Percentiles rank a stretch among this genome's conserved stretches.
Evolutionary conservation across 1,140 invertebrate species (phyloP).

Genomic region (Aradophagus sp.): DNA sequence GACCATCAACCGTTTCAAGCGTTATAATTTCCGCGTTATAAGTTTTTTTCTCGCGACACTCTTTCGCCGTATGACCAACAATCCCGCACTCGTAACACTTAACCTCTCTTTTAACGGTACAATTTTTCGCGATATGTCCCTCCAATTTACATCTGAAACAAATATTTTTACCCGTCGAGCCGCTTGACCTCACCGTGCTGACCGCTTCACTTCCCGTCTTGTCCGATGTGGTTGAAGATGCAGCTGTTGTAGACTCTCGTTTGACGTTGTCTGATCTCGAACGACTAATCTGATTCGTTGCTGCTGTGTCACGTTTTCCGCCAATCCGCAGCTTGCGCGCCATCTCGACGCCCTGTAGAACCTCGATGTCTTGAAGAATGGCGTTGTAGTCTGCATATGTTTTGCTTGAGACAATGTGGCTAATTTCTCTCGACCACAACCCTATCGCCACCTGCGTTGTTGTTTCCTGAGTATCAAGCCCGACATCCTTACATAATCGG

Average conservation of each 20-base stretch:
- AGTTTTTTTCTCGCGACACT: slow-evolving; percentile 8
- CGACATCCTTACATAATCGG: slow-evolving; percentile 12
- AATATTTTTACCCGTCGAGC: not conserved
- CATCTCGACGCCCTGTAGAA: slow-evolving; percentile 1
- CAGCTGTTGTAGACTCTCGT: not conserved
- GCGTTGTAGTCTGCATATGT: slow-evolving; percentile 6
- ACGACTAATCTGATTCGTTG: too few species aligned
- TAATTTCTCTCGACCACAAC: slow-evolving; percentile 22
- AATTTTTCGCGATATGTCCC: slow-evolving; percentile 26
- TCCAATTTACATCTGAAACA: slow-evolving; percentile 34
- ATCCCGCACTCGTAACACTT: slow-evolving; percentile 40
- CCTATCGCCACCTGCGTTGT: slow-evolving; percentile 19
- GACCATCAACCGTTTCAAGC: too few species aligned
- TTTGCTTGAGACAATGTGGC: slow-evolving; percentile 3
- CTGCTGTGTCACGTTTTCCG: too few species aligned
- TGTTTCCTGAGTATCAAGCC: slow-evolving; percentile 5
- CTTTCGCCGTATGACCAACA: too few species aligned
- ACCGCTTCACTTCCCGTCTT: not conserved
- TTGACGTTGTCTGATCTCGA: not conserved
- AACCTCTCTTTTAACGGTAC: slow-evolving; percentile 2
- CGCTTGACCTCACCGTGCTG: not conserved
- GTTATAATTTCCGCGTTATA: not conserved
- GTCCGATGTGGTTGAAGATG: not conserved
- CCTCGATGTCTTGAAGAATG: slow-evolving; percentile 10
- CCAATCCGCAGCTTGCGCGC: slow-evolving; percentile 7